A percentile compares a stretch with the other conserved stretches of the same genome.
Evolutionary conservation across 1,140 invertebrate genomes (phyloP).

Genomic region (Streblospio benedicti): DNA sequence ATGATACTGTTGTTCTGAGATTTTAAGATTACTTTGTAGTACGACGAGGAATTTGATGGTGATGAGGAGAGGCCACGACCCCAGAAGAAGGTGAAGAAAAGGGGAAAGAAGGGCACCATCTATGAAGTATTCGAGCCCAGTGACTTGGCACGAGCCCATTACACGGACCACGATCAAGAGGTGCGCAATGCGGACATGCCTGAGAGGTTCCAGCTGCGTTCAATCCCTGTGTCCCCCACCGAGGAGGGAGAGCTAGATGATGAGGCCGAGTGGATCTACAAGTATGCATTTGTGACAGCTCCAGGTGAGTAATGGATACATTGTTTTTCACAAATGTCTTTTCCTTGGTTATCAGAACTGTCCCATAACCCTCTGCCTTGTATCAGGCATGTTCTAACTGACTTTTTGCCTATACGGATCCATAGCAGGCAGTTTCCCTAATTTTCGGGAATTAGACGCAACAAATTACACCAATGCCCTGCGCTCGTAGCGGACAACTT

Average conservation of each 20-base stretch:
- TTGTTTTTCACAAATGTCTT: no score
- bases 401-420: no score
- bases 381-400: no score
- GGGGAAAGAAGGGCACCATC: constrained; percentile 73
- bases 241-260: constrained; percentile 70
- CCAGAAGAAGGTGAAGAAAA: constrained; percentile 68
- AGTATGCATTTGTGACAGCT: constrained; percentile 78
- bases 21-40: no score
- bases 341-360: no score
- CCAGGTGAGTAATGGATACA: no score
- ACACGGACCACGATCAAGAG: constrained; percentile 88
- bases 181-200: constrained; percentile 53
- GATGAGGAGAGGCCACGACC: constrained; percentile 51
- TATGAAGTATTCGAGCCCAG: constrained; percentile 82
- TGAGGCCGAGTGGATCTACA: constrained; percentile 96
- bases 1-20: no score
- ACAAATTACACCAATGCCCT: no score
- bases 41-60: constrained; percentile 49
- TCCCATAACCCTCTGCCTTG: no score
- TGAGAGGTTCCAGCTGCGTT: constrained; percentile 73
- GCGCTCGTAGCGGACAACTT: no score
- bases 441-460: no score
- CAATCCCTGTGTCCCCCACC: constrained; percentile 67
- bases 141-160: constrained; percentile 90
- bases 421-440: no score